phyloP scores from a whole-genome alignment of 2,888 invertebrate species.

The Lamellibrachia columna region DNA sequence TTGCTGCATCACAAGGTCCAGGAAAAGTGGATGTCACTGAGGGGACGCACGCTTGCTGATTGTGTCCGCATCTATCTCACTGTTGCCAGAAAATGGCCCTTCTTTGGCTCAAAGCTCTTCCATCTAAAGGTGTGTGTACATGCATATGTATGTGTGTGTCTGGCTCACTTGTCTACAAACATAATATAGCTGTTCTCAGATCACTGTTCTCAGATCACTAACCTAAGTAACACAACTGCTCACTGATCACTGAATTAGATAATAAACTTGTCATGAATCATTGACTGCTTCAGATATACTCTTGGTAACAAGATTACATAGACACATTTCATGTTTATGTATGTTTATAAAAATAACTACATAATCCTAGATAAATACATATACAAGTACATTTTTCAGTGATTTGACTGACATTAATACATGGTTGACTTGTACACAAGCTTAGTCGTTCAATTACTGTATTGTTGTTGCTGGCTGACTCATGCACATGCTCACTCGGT shows the following conservation, averaged over 20 bases:
- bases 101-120: conserved; percentile 91
- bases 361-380: conserved; percentile 17
- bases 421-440: no score
- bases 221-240: background rate
- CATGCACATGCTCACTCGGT: no score
- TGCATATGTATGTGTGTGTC: background rate
- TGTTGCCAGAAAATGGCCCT: conserved; percentile 94
- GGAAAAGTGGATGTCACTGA: conserved; percentile 88
- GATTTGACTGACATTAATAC: background rate
- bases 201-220: background rate
- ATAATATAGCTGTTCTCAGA: background rate
- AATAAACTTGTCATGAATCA: background rate
- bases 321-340: background rate
- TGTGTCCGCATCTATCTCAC: conserved; percentile 94
- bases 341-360: background rate
- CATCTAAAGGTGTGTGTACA: conserved; percentile 79
- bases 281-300: background rate
- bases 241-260: background rate
- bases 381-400: conserved; percentile 19
- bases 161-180: background rate
- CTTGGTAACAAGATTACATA: background rate
- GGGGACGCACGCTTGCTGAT: conserved; percentile 85
- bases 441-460: no score
- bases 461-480: no score
- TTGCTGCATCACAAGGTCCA: conserved; percentile 50